phyloP scores from a whole-genome alignment of 2,888 invertebrate genomes.

The Salticus scenicus region DNA sequence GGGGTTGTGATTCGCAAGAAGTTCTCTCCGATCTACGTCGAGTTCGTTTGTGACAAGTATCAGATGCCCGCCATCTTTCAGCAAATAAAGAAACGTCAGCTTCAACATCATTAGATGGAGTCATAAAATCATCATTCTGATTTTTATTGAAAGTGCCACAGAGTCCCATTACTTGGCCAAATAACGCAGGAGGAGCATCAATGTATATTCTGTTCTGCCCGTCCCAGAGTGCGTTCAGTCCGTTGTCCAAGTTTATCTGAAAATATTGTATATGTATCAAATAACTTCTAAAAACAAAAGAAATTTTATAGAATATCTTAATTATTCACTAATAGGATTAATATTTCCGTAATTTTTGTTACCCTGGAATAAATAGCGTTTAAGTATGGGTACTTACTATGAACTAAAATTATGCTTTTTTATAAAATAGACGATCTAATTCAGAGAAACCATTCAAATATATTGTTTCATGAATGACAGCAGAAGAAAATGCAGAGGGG shows the following conservation, averaged over 20 bases:
- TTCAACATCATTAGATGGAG: slow-evolving; percentile 90
- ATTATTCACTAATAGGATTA: no score
- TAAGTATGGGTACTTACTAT: no score
- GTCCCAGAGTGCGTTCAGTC: slow-evolving; percentile 91
- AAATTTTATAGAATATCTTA: no score
- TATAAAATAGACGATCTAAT: no score
- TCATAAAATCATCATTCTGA: slow-evolving; percentile 91
- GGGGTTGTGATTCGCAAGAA: slow-evolving; percentile 74
- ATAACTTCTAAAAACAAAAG: no score
- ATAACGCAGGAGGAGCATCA: slow-evolving; percentile 84
- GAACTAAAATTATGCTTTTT: no score
- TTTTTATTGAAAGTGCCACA: slow-evolving; percentile 93
- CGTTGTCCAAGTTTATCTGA: slow-evolving; percentile 84
- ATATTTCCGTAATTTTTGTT: no score
- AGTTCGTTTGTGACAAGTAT: slow-evolving; percentile 80
- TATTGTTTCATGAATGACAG: no score
- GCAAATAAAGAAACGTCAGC: slow-evolving; percentile 86
- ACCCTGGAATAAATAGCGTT: no score
- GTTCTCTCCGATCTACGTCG: slow-evolving; percentile 40
- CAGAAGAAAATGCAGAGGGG: no score
- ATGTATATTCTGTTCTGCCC: slow-evolving; percentile 88
- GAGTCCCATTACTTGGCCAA: slow-evolving; percentile 82
- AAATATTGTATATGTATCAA: no score
- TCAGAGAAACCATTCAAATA: no score
- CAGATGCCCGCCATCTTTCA: slow-evolving; percentile 91